A percentile compares a stretch with the other conserved stretches of the same genome.
These are phyloP conservation scores for Siderastrea siderea DNA, from an alignment of 92 coral and sea anemone genomes.

Conservation along the genomic window DNA sequence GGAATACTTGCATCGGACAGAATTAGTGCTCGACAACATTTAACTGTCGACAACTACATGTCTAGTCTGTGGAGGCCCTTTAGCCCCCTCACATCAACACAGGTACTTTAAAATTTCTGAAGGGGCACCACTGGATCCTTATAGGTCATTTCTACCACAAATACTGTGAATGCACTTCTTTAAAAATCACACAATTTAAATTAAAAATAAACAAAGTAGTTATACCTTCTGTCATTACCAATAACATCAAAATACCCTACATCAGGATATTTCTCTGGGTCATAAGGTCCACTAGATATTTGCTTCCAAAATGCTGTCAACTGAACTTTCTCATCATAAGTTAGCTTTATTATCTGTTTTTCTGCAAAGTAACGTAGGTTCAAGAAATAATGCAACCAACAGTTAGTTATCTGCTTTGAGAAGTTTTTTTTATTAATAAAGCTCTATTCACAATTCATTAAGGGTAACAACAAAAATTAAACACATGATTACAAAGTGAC, in stretches of 20 bases:
- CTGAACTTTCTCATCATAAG: conserved; percentile 95
- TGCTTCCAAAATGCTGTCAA: conserved; percentile 98
- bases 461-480: not conserved
- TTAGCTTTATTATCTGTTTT: conserved; percentile 91
- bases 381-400: not conserved
- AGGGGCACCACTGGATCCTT: too few relatives aligned
- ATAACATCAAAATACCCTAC: conserved; percentile 99
- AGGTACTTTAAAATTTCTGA: too few relatives aligned
- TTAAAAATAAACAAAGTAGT: not conserved
- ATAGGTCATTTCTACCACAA: too few relatives aligned
- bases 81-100: too few relatives aligned
- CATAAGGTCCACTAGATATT: conserved; percentile 88
- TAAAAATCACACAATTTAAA: not conserved
- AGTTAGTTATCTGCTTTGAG: not conserved
- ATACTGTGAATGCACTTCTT: not conserved
- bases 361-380: conserved; percentile 49
- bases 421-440: not conserved
- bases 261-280: conserved; percentile 90
- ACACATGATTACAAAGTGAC: too few relatives aligned
- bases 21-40: too few relatives aligned
- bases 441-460: not conserved
- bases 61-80: too few relatives aligned
- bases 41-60: too few relatives aligned
- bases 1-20: too few relatives aligned
- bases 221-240: conserved; percentile 96